Percentiles rank a stretch among this genome's conserved stretches.
Conservation (phyloP, 2,113 vertebrate genomes). For the Cebidichthys violaceus region DNA sequence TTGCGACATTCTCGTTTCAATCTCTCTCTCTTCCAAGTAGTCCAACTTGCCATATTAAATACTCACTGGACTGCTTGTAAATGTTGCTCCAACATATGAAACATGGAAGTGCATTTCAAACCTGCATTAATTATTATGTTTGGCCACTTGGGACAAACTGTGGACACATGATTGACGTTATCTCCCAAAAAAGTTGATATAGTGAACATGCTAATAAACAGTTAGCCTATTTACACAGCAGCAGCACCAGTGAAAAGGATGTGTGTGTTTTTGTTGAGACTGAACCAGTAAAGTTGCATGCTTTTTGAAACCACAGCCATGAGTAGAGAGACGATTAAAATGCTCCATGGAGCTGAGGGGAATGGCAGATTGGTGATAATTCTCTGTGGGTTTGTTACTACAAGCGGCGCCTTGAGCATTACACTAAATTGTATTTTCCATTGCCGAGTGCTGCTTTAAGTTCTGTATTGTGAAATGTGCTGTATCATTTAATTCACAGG, state of each 20-base stretch:
- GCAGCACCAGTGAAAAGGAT: background rate
- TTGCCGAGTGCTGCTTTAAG: background rate
- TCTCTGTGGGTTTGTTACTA: conserved; percentile 11
- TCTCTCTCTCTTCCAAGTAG: background rate
- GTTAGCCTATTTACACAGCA: too few species aligned
- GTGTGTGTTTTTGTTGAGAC: background rate
- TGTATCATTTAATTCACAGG: background rate
- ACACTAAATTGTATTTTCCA: background rate
- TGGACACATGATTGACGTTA: background rate
- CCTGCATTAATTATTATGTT: conserved; percentile 16
- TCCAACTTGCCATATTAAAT: conserved; percentile 8
- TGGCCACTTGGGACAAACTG: too few species aligned
- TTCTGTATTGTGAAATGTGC: background rate
- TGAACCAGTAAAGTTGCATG: background rate
- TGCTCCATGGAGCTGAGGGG: background rate
- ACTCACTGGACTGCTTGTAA: background rate
- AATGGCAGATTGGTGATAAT: background rate
- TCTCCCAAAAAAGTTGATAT: background rate
- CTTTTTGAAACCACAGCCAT: background rate
- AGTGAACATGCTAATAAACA: background rate
- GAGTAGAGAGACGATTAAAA: background rate
- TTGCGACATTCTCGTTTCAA: background rate
- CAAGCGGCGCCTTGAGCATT: background rate
- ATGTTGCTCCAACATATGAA: conserved; percentile 11
- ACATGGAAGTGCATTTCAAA: conserved; percentile 41